Conservation (phyloP, 2,888 invertebrate species). For the Caenorhabditis auriculariae region DNA sequence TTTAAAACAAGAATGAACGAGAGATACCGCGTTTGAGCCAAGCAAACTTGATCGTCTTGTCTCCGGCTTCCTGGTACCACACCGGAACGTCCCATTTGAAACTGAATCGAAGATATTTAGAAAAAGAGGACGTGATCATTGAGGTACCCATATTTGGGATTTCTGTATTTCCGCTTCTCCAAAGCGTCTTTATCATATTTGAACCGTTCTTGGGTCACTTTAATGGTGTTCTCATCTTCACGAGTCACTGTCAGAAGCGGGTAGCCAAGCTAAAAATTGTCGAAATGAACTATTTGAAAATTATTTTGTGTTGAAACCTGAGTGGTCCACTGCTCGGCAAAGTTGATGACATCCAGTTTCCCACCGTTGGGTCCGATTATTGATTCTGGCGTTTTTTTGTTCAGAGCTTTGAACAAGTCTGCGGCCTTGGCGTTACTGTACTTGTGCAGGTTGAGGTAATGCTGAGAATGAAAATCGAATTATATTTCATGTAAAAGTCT, state of each 20-base stretch:
- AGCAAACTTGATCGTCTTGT: conserved; percentile 27
- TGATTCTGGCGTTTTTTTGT: conserved; percentile 67
- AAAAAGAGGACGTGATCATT: neutral
- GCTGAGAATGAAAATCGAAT: conserved; percentile 70
- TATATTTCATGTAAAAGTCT: neutral
- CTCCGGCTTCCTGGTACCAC: conserved; percentile 52
- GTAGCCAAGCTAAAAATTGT: conserved; percentile 38
- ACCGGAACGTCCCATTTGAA: conserved; percentile 61
- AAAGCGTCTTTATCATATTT: conserved; percentile 26
- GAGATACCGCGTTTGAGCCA: conserved; percentile 48
- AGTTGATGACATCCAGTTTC: conserved; percentile 62
- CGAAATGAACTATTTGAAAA: neutral
- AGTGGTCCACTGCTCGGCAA: conserved; percentile 80
- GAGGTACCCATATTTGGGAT: conserved; percentile 34
- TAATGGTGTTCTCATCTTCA: conserved; percentile 25
- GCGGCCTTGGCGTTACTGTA: conserved; percentile 78
- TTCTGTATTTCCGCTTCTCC: conserved; percentile 36
- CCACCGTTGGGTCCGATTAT: conserved; percentile 47
- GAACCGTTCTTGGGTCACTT: conserved; percentile 45
- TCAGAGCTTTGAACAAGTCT: conserved; percentile 79
- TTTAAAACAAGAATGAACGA: too few relatives aligned
- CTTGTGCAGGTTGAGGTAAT: conserved; percentile 73
- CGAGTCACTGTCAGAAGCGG: conserved; percentile 34
- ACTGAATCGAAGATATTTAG: conserved; percentile 12
- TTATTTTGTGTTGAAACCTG: conserved; percentile 69